Conservation (phyloP, 2,113 vertebrate genomes). For the Chinchilla lanigera region DNA sequence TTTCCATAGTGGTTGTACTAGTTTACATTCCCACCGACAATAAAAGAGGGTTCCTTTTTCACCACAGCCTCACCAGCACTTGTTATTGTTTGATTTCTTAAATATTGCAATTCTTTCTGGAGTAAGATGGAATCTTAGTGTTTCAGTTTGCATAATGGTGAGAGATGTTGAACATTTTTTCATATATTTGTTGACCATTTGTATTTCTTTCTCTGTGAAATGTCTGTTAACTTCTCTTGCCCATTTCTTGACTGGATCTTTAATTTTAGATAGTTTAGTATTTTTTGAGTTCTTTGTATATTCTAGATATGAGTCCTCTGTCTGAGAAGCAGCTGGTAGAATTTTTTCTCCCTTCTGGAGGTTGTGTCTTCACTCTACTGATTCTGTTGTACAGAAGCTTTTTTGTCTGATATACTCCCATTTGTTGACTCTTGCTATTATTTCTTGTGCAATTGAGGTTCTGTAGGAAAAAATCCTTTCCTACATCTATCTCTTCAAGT, state of each 20-base stretch:
- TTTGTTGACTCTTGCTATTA: background rate
- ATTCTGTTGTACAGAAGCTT: background rate
- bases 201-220: background rate
- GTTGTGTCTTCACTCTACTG: background rate
- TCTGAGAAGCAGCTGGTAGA: background rate
- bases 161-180: background rate
- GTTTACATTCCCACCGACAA: background rate
- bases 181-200: background rate
- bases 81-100: background rate
- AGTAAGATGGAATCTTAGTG: background rate
- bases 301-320: background rate
- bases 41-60: background rate
- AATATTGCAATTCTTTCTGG: background rate
- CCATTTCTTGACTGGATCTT: background rate
- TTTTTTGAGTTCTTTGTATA: background rate
- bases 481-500: background rate
- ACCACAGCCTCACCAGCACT: background rate
- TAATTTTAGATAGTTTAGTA: background rate
- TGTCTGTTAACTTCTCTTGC: background rate
- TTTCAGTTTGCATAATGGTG: background rate
- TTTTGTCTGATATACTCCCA: background rate
- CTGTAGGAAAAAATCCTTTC: background rate
- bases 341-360: background rate
- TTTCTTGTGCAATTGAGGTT: background rate
- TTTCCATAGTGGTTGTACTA: background rate